Evolutionary conservation across 2,888 invertebrate genomes (phyloP).

Genomic region (Campoplex capitator): DNA sequence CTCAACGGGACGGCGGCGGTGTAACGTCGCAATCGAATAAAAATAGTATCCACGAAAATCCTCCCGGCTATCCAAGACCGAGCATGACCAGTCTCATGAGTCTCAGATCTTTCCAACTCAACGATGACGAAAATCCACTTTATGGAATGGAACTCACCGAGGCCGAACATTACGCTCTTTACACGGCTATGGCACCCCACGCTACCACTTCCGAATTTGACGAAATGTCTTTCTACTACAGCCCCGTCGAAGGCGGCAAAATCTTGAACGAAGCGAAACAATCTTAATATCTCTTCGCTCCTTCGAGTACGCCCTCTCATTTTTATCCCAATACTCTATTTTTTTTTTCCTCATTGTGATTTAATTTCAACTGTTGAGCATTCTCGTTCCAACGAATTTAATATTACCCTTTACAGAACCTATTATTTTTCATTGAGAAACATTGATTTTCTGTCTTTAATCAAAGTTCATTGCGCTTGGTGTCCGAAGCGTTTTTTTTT

Average conservation of each 20-base stretch:
- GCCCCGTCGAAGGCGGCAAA: constrained; percentile 92
- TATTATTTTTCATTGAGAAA: not conserved
- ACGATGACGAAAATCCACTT: constrained; percentile 79
- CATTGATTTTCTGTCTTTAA: not conserved
- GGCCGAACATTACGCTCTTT: constrained; percentile 94
- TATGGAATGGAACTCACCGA: constrained; percentile 90
- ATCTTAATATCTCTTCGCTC: constrained; percentile 67
- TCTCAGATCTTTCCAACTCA: constrained; percentile 72
- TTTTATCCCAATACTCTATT: constrained; percentile 31
- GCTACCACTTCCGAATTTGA: constrained; percentile 95
- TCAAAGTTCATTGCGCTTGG: constrained; percentile 15
- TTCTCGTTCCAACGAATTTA: constrained; percentile 26
- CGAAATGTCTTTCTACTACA: constrained; percentile 94
- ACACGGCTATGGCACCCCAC: constrained; percentile 93
- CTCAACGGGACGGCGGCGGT: constrained; percentile 33
- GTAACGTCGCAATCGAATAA: constrained; percentile 66
- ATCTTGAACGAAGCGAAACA: constrained; percentile 85
- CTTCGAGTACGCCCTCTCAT: constrained; percentile 16
- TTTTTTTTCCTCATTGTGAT: constrained; percentile 58
- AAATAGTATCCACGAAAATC: constrained; percentile 64
- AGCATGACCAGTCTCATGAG: constrained; percentile 76
- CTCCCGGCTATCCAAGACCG: constrained; percentile 72
- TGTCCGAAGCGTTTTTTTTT: constrained; percentile 16
- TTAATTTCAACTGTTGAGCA: constrained; percentile 55
- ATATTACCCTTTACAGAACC: not conserved